Percentiles rank a stretch among this genome's conserved stretches.
Evolutionary conservation across 2,113 vertebrate genomes (phyloP).

Genomic region (Porphyrio hochstetteri): DNA sequence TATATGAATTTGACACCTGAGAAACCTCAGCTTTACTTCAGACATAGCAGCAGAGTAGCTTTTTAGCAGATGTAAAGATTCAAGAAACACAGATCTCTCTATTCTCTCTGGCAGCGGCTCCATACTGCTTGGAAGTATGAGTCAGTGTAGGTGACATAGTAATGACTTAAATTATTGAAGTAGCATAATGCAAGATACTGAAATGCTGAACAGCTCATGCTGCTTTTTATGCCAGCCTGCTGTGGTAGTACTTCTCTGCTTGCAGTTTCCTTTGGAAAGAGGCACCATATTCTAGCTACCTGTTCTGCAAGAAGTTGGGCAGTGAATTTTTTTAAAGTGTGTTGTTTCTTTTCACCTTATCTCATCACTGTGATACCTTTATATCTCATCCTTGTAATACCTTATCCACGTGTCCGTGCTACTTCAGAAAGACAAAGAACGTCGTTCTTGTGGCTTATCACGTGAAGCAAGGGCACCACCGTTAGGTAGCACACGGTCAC

Average conservation of each 20-base stretch:
- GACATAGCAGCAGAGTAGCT: background rate
- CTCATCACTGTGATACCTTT: background rate
- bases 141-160: background rate
- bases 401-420: background rate
- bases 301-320: background rate
- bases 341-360: background rate
- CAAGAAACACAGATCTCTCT: background rate
- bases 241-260: background rate
- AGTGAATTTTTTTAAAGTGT: background rate
- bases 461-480: constrained; percentile 41
- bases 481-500: background rate
- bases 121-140: background rate
- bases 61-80: background rate
- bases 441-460: background rate
- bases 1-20: background rate
- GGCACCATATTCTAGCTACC: background rate
- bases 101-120: background rate
- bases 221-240: background rate
- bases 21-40: background rate
- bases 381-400: background rate
- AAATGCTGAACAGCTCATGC: background rate
- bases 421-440: constrained; percentile 39
- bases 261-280: background rate
- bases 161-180: background rate
- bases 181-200: background rate